Evolutionary conservation across 2,797 vertebrate genomes (phyloP), one percentile per base, ranked within the genome.

Genomic region (Gadopsis bispinosus): DNA sequence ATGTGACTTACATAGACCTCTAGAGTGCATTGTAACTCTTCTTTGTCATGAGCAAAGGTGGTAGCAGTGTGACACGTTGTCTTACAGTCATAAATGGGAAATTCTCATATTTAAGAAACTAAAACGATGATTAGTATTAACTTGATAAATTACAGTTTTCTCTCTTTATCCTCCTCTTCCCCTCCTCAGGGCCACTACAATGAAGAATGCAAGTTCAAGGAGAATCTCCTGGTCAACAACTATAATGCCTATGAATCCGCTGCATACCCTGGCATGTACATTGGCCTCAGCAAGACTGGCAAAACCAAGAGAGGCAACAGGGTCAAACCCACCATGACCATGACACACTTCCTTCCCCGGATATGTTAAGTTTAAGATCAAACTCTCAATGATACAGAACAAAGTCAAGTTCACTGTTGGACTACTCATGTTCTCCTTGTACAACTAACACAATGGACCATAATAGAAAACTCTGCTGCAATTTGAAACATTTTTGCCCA

Each of bases 301-400:
- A 97, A 95, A 93, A 96, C 96, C 89, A 99, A 98, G 92, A 97
- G 96, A 91, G 98, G 97, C 73, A 97, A 96, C 93, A 94, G 96
- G 47, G 96, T 98, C 37, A 96, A 96, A 1, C 96, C 97, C 56
- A 95, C 95, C 29, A 98, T 97, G 96, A 97, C 96, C 84, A 95
- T 98, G 91, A 98, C 97, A 83, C 98, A 99, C 93, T 99, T 99
- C 89, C 96, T 99, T 41, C 97, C 98, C 60, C 95, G 98, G 94
- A 96, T 97, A 85, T 99, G 94, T 26, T 26, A 97, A 26, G 29
- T 14, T 60, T 50, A 50, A 62, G 6, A 68, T 16, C 13, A 29
- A 71, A 67, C 33, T 50, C 53, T 45, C 22, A 4, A 20, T 20
- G 31, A 12, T 53, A 14, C 26, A 53, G 35, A 68, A 45, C 6